Evolutionary conservation across 2,888 invertebrate genomes (phyloP).

Genomic region (Nomada goodeniana): DNA sequence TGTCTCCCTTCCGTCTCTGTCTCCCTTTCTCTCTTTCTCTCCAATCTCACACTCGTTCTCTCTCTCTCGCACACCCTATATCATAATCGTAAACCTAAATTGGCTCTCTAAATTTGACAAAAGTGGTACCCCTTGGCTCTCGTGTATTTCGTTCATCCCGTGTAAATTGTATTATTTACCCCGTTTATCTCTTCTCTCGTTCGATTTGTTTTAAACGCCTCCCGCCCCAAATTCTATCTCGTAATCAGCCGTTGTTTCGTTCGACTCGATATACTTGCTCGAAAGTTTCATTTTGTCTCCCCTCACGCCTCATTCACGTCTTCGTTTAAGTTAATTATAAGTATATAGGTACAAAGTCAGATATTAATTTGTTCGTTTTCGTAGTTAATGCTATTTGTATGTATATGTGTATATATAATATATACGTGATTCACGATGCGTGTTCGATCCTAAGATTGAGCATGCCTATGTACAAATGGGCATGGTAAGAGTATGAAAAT

Average conservation of each 20-base stretch:
- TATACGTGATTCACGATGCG: constrained; percentile 73
- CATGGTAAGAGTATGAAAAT: constrained; percentile 78
- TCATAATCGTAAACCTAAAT: constrained; percentile 69
- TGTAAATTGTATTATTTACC: constrained; percentile 31
- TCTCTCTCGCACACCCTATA: constrained; percentile 49
- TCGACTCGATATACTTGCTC: constrained; percentile 58
- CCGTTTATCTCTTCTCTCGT: constrained; percentile 2
- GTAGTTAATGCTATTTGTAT: constrained; percentile 64
- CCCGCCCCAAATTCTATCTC: constrained; percentile 47
- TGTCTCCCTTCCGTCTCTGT: not conserved
- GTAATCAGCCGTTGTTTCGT: constrained; percentile 51
- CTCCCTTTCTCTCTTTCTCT: not conserved
- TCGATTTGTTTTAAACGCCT: constrained; percentile 29
- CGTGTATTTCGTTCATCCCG: constrained; percentile 35
- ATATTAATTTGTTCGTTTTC: constrained; percentile 78
- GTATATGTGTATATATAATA: constrained; percentile 63
- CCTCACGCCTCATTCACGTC: constrained; percentile 47
- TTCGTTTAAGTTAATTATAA: constrained; percentile 78
- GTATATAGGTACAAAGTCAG: constrained; percentile 83
- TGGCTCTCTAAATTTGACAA: constrained; percentile 75
- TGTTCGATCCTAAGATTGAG: constrained; percentile 78
- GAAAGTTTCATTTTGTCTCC: constrained; percentile 51
- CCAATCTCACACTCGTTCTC: constrained; percentile 10
- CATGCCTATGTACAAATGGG: constrained; percentile 82
- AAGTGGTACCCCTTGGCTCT: constrained; percentile 74